Base-by-base conservation (phyloP, 2,113 vertebrate species). In the Pelmatolapia mariae region DNA sequence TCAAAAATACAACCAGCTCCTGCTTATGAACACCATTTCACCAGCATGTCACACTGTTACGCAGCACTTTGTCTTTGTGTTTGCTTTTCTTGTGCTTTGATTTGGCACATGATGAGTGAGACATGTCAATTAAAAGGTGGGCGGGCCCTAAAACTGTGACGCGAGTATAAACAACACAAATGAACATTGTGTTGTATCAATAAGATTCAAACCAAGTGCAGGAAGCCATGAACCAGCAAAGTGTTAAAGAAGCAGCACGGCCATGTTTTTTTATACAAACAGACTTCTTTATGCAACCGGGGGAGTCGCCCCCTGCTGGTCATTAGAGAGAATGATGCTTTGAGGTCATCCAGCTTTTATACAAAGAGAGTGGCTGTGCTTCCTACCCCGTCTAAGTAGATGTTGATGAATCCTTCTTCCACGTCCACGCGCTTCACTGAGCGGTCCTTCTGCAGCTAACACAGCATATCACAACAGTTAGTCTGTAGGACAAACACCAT, bases 351-450 rank as follows among this genome's bases (percentile, higher is more conserved):
- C 33, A 66, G 33, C 61, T 40, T 47, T n/a, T 0, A 40, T 11
- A 4, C 38, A 53, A 29, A 80, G 29, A 43, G 26, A 24, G n/a
- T 29, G 10, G 50, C 18, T 4, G 3, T 5, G 79, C 26, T 33
- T 86, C 94, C 31, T 91, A 97, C 96, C 92, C 82, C 91, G 1
- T 97, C 94, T 76, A 97, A 78, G 87, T 97, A 97, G 88, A 97
- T 92, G 85, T 95, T 91, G 87, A 97, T 87, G 81, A 83, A 89
- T 59, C 94, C 96, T 8, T 94, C 89, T 0, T 95, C 90, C 57
- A 93, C 40, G 2, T 97, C 97, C 85, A 97, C 95, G 2, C 95
- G 94, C 85, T 96, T 96, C 68, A 97, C 93, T 1, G 83, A 88
- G 13, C n/a, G 24, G 10, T 92, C 85, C 0, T 9, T 40, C 85